Evolutionary conservation across 2,888 invertebrate genomes (phyloP).

Genomic region (Lagria hirta): DNA sequence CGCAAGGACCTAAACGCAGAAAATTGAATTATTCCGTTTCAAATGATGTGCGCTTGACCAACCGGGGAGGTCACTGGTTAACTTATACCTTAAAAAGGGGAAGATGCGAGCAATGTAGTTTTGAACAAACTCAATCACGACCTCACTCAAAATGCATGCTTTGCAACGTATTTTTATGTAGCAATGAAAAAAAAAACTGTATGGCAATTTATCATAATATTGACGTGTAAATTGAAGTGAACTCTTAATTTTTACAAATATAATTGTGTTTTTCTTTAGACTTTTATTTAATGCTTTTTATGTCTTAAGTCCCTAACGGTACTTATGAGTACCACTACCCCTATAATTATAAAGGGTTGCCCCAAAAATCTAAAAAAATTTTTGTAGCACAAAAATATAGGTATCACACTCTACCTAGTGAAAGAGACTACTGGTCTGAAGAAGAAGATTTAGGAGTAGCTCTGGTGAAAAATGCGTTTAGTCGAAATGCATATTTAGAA

Average conservation of each 20-base stretch:
- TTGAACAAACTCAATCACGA: constrained; percentile 17
- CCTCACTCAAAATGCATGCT: constrained; percentile 15
- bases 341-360: too few species aligned
- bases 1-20: constrained; percentile 4
- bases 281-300: too few species aligned
- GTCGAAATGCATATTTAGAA: too few species aligned
- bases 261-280: too few species aligned
- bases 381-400: too few species aligned
- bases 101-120: constrained; percentile 22
- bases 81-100: constrained; percentile 16
- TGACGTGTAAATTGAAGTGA: background rate
- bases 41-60: constrained; percentile 12
- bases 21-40: constrained; percentile 7
- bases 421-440: too few species aligned
- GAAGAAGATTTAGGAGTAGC: too few species aligned
- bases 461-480: too few species aligned
- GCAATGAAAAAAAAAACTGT: constrained; percentile 23
- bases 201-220: background rate
- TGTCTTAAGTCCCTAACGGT: background rate
- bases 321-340: too few species aligned
- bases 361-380: too few species aligned
- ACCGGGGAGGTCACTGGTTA: constrained; percentile 12
- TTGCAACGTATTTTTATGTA: constrained; percentile 17
- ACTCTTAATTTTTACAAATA: background rate
- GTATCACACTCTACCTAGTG: too few species aligned